phyloP scores from a whole-genome alignment of 2,113 vertebrate species.

The Macquaria australasica region DNA sequence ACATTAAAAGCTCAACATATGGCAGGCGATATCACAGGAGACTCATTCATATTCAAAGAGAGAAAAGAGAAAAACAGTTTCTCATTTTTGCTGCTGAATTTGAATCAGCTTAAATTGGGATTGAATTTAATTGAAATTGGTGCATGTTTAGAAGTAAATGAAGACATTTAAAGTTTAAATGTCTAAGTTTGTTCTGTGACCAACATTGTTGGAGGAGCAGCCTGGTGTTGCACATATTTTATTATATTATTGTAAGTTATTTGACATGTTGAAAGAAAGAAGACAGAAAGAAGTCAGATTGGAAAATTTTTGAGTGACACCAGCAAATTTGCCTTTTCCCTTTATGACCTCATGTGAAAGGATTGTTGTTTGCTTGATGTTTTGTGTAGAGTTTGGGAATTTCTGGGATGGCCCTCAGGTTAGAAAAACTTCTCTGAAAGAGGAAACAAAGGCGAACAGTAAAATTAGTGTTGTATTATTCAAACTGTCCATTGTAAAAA shows the following conservation, averaged over 20 bases:
- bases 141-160: background rate
- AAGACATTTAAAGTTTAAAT: background rate
- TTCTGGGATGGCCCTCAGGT: background rate
- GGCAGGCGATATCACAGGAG: background rate
- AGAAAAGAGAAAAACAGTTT: background rate
- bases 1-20: background rate
- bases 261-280: background rate
- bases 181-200: background rate
- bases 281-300: background rate
- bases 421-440: too few species aligned
- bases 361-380: background rate
- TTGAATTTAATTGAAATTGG: background rate
- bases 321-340: too few species aligned
- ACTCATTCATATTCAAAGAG: background rate
- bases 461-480: too few species aligned
- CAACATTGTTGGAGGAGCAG: background rate
- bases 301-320: background rate
- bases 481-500: too few species aligned
- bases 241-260: background rate
- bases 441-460: too few species aligned
- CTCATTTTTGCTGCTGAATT: background rate
- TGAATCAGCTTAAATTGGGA: background rate
- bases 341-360: background rate
- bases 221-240: background rate
- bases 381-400: background rate